phyloP scores from a whole-genome alignment of 53 echinoderm and acorn worm species.

The Glandiceps talaboti region DNA sequence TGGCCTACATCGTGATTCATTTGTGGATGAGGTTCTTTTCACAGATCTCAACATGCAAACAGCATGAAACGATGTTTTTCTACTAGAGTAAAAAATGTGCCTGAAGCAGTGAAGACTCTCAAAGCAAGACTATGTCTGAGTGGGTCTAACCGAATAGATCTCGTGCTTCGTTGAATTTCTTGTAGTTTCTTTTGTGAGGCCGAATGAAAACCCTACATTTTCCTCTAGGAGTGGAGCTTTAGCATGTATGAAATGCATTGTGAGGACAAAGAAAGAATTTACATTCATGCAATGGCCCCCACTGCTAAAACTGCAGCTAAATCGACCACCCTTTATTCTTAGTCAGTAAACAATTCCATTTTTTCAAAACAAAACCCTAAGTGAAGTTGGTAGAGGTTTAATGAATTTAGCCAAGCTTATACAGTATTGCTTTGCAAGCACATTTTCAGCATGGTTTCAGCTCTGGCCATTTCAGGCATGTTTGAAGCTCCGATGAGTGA shows the following conservation, averaged over 20 bases:
- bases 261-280: background rate
- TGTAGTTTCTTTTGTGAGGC: background rate
- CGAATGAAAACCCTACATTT: background rate
- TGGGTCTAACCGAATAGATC: background rate
- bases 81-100: background rate
- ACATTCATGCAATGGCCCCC: background rate
- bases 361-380: background rate
- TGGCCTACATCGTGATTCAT: no score
- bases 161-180: background rate
- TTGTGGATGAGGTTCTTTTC: no score
- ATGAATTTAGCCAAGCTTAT: background rate
- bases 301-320: background rate
- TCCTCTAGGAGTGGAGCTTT: background rate
- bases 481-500: background rate
- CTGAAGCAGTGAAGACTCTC: background rate
- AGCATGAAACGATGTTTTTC: background rate
- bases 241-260: background rate
- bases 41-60: background rate
- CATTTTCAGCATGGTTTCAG: background rate
- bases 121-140: background rate
- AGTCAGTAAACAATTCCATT: background rate
- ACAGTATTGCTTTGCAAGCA: background rate
- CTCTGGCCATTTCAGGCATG: background rate
- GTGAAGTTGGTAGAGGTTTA: background rate
- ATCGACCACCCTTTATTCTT: background rate